A percentile compares a stretch with the other conserved stretches of the same genome.
Evolutionary conservation across 2,113 vertebrate species (phyloP).

Genomic region (Leucosticte australis): DNA sequence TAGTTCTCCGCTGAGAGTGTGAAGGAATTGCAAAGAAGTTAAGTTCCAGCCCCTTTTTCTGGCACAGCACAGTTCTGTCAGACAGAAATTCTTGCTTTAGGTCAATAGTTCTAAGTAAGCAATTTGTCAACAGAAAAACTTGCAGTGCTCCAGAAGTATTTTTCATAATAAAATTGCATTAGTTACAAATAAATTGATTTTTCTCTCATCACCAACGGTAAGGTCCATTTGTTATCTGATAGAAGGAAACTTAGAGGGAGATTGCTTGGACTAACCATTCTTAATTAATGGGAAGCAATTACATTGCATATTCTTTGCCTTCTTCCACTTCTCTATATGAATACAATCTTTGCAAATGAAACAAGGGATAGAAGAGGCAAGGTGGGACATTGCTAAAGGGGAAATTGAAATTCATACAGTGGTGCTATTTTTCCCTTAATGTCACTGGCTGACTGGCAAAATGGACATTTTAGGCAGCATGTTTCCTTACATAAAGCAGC

Average conservation of each 20-base stretch:
- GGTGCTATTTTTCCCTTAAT: not conserved
- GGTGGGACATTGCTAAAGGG: not conserved
- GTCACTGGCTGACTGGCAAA: not conserved
- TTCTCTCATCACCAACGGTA: not conserved
- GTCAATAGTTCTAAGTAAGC: not conserved
- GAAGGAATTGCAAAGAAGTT: not conserved
- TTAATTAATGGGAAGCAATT: not conserved
- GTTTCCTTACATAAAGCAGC: not conserved
- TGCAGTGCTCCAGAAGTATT: not conserved
- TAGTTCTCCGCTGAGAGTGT: not conserved
- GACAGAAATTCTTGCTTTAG: not conserved
- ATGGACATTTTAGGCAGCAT: not conserved
- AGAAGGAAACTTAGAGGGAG: not conserved
- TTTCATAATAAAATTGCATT: slow-evolving; percentile 19
- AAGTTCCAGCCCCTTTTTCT: not conserved
- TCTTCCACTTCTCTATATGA: not conserved
- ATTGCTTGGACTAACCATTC: not conserved
- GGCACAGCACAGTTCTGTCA: not conserved
- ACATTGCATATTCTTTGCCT: not conserved
- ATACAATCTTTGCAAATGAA: not conserved
- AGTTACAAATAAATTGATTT: slow-evolving; percentile 37
- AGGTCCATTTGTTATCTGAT: slow-evolving; percentile 4
- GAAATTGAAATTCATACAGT: not conserved
- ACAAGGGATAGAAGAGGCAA: not conserved
- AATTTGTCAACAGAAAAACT: not conserved